Evolutionary conservation across 2,888 invertebrate species (phyloP), one percentile per base, ranked within the genome.

Genomic region (Stenurella melanura): DNA sequence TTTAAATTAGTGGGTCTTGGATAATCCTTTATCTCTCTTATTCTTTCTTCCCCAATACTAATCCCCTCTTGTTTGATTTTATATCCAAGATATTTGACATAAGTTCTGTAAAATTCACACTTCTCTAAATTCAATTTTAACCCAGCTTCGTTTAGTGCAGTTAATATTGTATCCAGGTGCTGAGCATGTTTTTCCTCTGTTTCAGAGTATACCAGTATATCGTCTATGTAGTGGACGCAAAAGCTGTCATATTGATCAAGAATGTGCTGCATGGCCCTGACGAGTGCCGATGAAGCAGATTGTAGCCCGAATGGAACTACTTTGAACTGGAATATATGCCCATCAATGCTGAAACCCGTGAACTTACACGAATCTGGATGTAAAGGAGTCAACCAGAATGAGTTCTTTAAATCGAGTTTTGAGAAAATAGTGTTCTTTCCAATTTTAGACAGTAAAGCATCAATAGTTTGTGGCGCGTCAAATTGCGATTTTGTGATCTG

Each of bases 21-120:
- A n/a, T n/a, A n/a, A n/a, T 85, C 58, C 30, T 71, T 17, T 0
- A 88, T 82, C 0, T 83, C 81, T 9, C 68, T 60, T 0, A 84
- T 79, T 73, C 85, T 86, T n/a, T n/a, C n/a, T n/a, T n/a, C n/a
- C n/a, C n/a, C n/a, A n/a, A n/a, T n/a, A n/a, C n/a, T n/a, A n/a
- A 87, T 69, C 0, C 85, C 85, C 0, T 78, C 42, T 9, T 58
- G 72, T 7, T 81, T 81, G 7, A 78, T 42, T 56, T n/a, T 56
- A 17, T 60, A 86, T 80, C 86, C 87, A 0, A 87, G 75, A 67
- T 84, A 87, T 10, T 85, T 79, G 5, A 88, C 78, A 7, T n/a
- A 17, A 2, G 17, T 17, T 57, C 17, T 3, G 10, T 17, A 57
- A 19, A 57, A 57, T 17, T 57, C 18, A 11, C 57, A 57, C 10